phyloP scores from a whole-genome alignment of 2,888 invertebrate species.

The Idaea aversata region DNA sequence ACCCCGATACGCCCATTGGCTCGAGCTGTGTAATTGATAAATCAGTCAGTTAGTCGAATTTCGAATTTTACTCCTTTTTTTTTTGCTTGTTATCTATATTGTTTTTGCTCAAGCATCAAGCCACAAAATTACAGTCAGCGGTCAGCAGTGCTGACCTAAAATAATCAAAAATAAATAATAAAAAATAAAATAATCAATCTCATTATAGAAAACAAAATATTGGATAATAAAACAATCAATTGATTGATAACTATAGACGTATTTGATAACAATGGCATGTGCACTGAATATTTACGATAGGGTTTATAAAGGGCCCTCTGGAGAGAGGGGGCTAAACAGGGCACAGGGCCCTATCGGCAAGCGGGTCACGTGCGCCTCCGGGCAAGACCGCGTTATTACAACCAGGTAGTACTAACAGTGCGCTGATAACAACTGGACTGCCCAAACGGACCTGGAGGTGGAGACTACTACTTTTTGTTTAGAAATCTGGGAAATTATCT shows the following conservation, averaged over 20 bases:
- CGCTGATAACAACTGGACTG: neutral
- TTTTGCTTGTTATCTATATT: no score
- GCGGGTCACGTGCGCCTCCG: slow-evolving; percentile 2
- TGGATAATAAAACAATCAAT: neutral
- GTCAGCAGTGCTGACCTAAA: no score
- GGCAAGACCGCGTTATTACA: slow-evolving; percentile 4
- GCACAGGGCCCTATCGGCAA: neutral
- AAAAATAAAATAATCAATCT: neutral
- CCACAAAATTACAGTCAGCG: no score
- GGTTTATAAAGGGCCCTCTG: slow-evolving; percentile 4
- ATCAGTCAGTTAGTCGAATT: no score
- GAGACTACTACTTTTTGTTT: no score
- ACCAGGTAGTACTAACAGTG: slow-evolving; percentile 3
- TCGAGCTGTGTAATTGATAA: no score
- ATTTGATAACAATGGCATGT: neutral
- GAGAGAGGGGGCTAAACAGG: neutral
- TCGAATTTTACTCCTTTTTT: no score
- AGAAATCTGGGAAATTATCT: no score
- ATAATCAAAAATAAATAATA: no score
- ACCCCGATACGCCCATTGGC: no score
- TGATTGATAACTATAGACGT: neutral
- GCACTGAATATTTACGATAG: slow-evolving; percentile 3
- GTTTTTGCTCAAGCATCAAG: no score
- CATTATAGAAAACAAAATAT: no score
- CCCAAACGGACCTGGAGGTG: neutral